phyloP scores from a whole-genome alignment of 2,888 invertebrate genomes.

The Cylloceria caligata region DNA sequence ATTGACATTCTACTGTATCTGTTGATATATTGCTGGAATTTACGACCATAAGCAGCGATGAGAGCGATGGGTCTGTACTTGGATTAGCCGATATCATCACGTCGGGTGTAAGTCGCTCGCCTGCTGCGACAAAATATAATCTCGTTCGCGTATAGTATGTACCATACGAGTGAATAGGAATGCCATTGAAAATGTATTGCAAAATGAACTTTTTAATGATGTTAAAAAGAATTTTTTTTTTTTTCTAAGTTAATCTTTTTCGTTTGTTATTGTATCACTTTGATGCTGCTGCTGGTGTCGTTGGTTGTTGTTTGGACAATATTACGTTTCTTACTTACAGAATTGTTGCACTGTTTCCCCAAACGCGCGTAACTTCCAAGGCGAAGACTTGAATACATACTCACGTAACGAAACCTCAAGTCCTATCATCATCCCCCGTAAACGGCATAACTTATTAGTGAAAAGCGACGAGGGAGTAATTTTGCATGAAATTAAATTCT shows the following conservation, averaged over 20 bases:
- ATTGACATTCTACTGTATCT: no score
- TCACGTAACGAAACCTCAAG: conserved; percentile 77
- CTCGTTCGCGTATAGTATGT: neutral
- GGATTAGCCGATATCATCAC: no score
- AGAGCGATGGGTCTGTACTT: neutral
- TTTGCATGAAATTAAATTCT: conserved; percentile 72
- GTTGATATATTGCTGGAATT: no score
- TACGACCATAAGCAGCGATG: no score
- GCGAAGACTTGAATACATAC: conserved; percentile 79
- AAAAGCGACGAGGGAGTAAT: conserved; percentile 74
- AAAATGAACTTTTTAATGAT: neutral
- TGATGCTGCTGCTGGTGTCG: conserved; percentile 10
- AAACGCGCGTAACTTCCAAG: conserved; percentile 78
- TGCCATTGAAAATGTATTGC: neutral
- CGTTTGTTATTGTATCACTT: neutral
- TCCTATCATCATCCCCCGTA: conserved; percentile 75
- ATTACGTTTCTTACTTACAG: conserved; percentile 82
- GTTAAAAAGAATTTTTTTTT: neutral
- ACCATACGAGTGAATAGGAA: neutral
- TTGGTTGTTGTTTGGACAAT: conserved; percentile 48
- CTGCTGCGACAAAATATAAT: neutral
- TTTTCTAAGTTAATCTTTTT: neutral
- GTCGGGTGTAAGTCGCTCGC: neutral
- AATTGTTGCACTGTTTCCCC: conserved; percentile 79
- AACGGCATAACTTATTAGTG: conserved; percentile 75